Conservation (phyloP, 2,888 invertebrate genomes). For the Pristionchus maxplancki region DNA sequence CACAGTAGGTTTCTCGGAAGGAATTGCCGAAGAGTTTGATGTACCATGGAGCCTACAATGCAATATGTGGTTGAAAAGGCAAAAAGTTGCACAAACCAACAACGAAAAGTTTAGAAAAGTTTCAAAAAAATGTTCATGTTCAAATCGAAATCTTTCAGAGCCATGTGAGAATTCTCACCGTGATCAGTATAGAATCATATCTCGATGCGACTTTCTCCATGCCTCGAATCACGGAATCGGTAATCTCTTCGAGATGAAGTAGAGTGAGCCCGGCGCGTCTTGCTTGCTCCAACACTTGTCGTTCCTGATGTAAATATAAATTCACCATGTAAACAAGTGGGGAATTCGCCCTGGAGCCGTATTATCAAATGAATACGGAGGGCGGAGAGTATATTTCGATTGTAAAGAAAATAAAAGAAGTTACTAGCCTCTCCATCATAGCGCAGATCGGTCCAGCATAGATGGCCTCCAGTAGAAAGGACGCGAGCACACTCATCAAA, state of each 20-base stretch:
- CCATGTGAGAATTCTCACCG: conserved; percentile 55
- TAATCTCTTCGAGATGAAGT: conserved; percentile 56
- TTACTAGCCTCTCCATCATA: conserved; percentile 51
- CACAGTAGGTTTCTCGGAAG: conserved; percentile 62
- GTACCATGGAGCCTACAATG: conserved; percentile 61
- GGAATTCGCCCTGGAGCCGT: no score
- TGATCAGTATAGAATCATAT: conserved; percentile 58
- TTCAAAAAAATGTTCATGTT: not conserved
- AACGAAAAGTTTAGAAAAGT: no score
- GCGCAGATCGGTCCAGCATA: conserved; percentile 63
- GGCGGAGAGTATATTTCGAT: no score
- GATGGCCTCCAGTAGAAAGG: conserved; percentile 55
- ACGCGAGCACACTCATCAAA: conserved; percentile 57
- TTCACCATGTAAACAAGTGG: no score
- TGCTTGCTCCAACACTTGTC: conserved; percentile 21
- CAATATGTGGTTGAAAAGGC: not conserved
- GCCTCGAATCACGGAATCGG: conserved; percentile 56
- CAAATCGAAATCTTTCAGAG: not conserved
- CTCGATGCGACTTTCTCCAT: conserved; percentile 55
- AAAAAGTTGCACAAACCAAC: not conserved
- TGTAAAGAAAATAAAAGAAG: no score
- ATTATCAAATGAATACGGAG: no score
- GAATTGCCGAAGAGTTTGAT: conserved; percentile 57
- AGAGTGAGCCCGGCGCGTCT: conserved; percentile 50
- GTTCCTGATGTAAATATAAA: conserved; percentile 31